Base-by-base conservation (phyloP, 1,140 invertebrate species). In the Eumeta japonica region DNA sequence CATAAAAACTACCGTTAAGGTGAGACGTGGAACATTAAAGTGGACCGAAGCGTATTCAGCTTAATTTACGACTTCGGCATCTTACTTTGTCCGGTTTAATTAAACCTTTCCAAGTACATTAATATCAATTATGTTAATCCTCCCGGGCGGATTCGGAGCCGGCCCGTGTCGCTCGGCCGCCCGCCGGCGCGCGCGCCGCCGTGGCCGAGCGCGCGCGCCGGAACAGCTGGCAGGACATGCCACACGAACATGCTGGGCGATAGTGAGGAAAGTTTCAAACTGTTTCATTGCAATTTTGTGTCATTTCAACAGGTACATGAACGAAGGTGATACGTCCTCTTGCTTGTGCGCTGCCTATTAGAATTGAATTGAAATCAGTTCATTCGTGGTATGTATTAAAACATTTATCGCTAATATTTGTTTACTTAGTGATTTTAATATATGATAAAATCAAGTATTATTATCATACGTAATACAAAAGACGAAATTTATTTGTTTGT, bases 61-160 rank as follows among this genome's bases (percentile, higher is more conserved):
- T 10, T 10, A 46, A 54, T 54, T 54, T 46, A 50, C 51, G 48
- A 41, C 31, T 39, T 19, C 34, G 16, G 31, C 39, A 32, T 35
- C 31, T 41, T 38, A 35, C 43, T 46, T 45, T 40, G 48, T 44
- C 40, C 37, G 20, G 37, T 45, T 44, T 54, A 54, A 54, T 54
- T 54, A 54, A 51, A 51, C 41, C 48, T 48, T 45, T 34, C 45
- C 46, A 16, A 38, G 45, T 46, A 46, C 51, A 48, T 54, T 51
- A 46, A 54, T 54, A 54, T 48, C 51, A 51, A 54, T 54, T 54
- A 54, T 51, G 43, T 48, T 51, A 50, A 53, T 53, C 51, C 48
- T 12, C 10, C 29, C 24, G 32, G 50, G 42, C 46, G 44, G 46
- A 45, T 48, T 45, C 45, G 45, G 42, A 37, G 41, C 35, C 41